A percentile compares a stretch with the other conserved stretches of the same genome.
Conservation (phyloP, 2,113 vertebrate species). For the Charadrius vociferus region DNA sequence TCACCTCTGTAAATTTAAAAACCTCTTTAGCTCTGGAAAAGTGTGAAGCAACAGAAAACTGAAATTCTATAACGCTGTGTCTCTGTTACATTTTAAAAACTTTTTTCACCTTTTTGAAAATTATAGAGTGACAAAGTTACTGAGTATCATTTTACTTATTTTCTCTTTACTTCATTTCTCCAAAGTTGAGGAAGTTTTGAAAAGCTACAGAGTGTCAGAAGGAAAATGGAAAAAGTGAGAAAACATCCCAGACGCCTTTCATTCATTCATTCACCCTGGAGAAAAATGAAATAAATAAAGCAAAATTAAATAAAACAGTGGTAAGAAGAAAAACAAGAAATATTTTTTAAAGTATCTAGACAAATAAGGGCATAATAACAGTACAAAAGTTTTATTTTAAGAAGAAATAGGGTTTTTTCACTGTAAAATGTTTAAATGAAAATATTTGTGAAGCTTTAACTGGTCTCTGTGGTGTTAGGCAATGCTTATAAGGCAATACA, state of each 20-base stretch:
- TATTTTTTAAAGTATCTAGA: background rate
- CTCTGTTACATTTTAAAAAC: background rate
- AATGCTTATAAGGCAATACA: background rate
- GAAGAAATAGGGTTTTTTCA: background rate
- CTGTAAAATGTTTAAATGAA: background rate
- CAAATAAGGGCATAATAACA: background rate
- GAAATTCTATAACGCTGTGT: background rate
- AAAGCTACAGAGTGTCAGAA: background rate
- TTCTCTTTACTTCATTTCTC: background rate
- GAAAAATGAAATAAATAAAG: background rate
- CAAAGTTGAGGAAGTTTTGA: background rate
- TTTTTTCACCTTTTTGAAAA: background rate
- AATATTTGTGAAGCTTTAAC: background rate
- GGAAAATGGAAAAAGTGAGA: background rate
- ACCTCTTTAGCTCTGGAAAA: background rate
- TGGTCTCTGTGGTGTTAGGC: background rate
- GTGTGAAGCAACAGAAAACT: background rate
- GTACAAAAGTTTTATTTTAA: background rate
- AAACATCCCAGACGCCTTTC: rapidly evolving
- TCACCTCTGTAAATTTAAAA: background rate
- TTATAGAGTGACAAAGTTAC: background rate
- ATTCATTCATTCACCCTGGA: background rate
- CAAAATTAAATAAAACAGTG: background rate
- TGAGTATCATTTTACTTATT: background rate
- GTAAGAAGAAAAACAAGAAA: background rate